phyloP scores from a whole-genome alignment of 2,113 vertebrate genomes.

The Willisornis vidua region DNA sequence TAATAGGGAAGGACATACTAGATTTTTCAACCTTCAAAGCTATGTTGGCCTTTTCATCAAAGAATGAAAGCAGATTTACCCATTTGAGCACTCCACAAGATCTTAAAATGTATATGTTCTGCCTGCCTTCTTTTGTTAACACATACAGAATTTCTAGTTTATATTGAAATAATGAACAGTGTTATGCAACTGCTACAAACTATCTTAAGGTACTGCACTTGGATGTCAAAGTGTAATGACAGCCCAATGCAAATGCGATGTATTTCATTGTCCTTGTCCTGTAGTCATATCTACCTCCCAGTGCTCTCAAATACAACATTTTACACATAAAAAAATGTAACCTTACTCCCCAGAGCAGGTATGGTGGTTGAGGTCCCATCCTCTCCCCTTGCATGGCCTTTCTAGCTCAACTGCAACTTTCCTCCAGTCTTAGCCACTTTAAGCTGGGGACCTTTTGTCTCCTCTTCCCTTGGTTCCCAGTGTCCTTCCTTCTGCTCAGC shows the following conservation, averaged over 20 bases:
- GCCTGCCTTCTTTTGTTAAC: background rate
- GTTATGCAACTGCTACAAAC: background rate
- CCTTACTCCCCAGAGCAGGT: background rate
- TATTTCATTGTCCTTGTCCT: background rate
- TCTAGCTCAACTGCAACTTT: background rate
- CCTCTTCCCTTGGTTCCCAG: background rate
- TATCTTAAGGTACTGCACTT: background rate
- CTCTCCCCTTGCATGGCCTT: background rate
- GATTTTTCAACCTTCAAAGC: background rate
- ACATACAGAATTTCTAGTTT: background rate
- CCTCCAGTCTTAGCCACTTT: background rate
- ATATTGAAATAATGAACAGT: background rate
- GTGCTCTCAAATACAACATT: background rate
- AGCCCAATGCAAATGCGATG: accelerated
- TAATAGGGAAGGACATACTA: background rate
- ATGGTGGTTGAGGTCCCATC: background rate
- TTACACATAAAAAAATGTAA: background rate
- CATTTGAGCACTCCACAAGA: background rate
- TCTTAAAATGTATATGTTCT: background rate
- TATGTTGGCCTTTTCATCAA: background rate
- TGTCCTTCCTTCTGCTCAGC: background rate
- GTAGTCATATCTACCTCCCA: background rate
- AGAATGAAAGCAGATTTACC: background rate
- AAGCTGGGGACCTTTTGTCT: background rate
- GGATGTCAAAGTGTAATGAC: background rate